Conservation (phyloP, 2,113 vertebrate genomes). For the Excalfactoria chinensis region DNA sequence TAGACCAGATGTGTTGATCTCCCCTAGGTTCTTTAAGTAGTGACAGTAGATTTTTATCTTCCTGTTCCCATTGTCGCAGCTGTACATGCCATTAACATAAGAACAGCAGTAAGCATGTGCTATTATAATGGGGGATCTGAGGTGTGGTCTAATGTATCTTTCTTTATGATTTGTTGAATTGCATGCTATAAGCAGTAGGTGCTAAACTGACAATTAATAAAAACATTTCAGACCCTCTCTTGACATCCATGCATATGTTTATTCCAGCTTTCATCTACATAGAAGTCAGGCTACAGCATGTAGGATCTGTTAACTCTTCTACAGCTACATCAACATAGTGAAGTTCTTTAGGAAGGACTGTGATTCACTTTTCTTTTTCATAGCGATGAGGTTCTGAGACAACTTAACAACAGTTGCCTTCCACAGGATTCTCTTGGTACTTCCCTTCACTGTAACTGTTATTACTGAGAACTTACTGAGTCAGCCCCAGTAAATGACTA, state of each 20-base stretch:
- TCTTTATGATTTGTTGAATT: conserved; percentile 56
- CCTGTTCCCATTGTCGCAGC: conserved; percentile 50
- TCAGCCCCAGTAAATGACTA: conserved; percentile 23
- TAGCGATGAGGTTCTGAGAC: conserved; percentile 34
- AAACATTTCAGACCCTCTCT: conserved; percentile 27
- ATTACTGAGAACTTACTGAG: conserved; percentile 36
- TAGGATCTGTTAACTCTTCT: conserved; percentile 32
- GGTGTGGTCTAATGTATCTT: not conserved
- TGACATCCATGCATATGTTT: not conserved
- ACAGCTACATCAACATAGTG: not conserved
- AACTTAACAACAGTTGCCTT: conserved; percentile 14
- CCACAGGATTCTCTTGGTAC: conserved; percentile 45
- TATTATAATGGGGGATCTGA: conserved; percentile 30
- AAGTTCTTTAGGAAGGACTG: not conserved
- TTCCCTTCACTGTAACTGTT: conserved; percentile 43
- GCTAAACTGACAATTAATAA: conserved; percentile 69
- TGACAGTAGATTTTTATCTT: conserved; percentile 73
- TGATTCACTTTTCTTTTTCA: conserved; percentile 44
- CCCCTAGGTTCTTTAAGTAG: conserved; percentile 58
- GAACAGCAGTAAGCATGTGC: conserved; percentile 46
- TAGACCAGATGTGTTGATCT: conserved; percentile 65
- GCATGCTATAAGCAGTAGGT: conserved; percentile 54
- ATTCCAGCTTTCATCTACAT: not conserved
- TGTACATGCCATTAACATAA: conserved; percentile 73
- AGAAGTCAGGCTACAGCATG: not conserved